These are phyloP conservation scores for Eristalis tenax DNA, from an alignment of 2,888 invertebrate species.

Conservation along the genomic window DNA sequence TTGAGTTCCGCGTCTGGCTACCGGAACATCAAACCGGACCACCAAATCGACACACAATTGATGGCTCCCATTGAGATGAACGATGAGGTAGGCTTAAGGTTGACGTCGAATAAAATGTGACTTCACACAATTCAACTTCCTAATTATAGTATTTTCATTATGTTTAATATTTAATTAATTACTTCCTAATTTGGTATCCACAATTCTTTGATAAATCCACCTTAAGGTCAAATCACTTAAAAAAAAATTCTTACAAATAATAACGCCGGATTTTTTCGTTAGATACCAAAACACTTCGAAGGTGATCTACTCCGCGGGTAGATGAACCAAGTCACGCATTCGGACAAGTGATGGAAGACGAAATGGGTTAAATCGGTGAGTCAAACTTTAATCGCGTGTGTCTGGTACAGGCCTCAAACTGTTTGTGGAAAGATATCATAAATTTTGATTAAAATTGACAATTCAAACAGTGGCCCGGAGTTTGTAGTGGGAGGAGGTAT, in stretches of 20 bases:
- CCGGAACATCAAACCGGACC: too few relatives aligned
- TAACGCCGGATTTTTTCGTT: background rate
- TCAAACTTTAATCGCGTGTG: background rate
- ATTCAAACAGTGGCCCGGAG: background rate
- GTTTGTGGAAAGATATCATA: background rate
- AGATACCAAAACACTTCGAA: background rate
- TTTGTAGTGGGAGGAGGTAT: background rate
- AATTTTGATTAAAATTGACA: background rate
- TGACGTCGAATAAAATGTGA: too few relatives aligned
- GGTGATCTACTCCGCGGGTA: background rate
- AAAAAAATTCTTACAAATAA: background rate
- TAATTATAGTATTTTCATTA: too few relatives aligned
- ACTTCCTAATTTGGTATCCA: too few relatives aligned
- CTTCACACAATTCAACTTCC: too few relatives aligned
- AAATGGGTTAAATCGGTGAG: background rate
- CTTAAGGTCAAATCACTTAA: background rate
- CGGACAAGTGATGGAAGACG: background rate
- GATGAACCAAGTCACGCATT: background rate
- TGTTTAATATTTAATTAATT: background rate
- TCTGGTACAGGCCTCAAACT: background rate
- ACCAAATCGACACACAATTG: too few relatives aligned
- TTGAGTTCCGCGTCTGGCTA: too few relatives aligned
- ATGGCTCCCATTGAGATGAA: too few relatives aligned
- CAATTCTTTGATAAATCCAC: background rate
- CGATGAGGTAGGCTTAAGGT: too few relatives aligned